Conservation (phyloP, 2,888 invertebrate genomes). For the Agrenia bidenticulata region DNA sequence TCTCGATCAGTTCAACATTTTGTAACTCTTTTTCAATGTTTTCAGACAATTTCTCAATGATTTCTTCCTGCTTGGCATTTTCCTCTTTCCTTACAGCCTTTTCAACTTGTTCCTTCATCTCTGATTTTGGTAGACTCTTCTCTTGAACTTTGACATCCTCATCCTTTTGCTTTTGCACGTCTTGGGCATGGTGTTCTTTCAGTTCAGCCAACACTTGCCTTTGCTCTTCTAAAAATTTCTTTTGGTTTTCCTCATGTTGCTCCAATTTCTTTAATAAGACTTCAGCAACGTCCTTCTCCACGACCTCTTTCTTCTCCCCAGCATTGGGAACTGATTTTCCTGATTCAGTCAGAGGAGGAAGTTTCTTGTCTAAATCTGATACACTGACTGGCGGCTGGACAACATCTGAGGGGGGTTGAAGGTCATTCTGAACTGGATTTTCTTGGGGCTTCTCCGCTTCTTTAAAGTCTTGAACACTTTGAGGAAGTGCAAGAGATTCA, state of each 20-base stretch:
- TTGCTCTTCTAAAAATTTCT: constrained; percentile 68
- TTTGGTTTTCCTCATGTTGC: constrained; percentile 69
- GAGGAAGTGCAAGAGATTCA: neutral
- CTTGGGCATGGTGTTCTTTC: constrained; percentile 58
- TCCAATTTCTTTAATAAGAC: constrained; percentile 66
- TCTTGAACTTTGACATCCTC: neutral
- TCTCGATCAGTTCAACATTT: constrained; percentile 35
- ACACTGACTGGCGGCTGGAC: no score
- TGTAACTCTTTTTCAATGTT: constrained; percentile 39
- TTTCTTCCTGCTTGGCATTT: constrained; percentile 27
- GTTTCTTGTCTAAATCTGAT: no score
- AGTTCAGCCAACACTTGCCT: constrained; percentile 66
- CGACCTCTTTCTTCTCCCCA: constrained; percentile 22
- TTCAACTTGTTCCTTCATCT: neutral
- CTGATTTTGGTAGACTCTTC: neutral
- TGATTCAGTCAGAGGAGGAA: no score
- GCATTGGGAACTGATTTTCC: no score
- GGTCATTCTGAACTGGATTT: no score
- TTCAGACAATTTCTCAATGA: constrained; percentile 35
- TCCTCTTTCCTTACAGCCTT: constrained; percentile 23
- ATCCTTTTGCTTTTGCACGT: constrained; percentile 28
- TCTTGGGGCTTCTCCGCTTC: no score
- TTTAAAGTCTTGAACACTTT: constrained; percentile 5
- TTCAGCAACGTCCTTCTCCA: constrained; percentile 54
- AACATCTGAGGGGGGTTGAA: no score